Evolutionary conservation across 2,888 invertebrate species (phyloP).

Genomic region (Agrotis segetum): DNA sequence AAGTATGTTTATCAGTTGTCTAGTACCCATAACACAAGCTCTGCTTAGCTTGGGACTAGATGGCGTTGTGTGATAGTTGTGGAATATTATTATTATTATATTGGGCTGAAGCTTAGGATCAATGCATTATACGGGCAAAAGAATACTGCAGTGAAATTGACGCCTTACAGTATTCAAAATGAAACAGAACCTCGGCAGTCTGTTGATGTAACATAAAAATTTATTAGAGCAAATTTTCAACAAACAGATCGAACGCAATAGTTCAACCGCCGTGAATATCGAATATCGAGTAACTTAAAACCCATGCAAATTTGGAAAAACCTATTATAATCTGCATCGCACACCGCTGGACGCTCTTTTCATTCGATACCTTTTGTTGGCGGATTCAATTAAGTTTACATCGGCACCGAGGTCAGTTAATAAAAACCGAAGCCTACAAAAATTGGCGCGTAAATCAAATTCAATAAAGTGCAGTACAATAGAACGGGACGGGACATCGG

Average conservation of each 20-base stretch:
- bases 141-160: background rate
- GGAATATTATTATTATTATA: too few species aligned
- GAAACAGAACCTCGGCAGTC: conserved; percentile 4
- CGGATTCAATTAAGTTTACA: conserved; percentile 91
- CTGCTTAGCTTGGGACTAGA: too few species aligned
- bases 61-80: too few species aligned
- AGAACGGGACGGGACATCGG: conserved; percentile 78
- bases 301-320: conserved; percentile 89
- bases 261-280: conserved; percentile 83
- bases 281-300: conserved; percentile 87
- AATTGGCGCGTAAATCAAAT: conserved; percentile 90
- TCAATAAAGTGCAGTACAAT: conserved; percentile 89
- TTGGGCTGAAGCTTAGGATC: too few species aligned
- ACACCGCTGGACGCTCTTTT: conserved; percentile 90
- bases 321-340: conserved; percentile 90
- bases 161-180: background rate
- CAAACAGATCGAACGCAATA: conserved; percentile 77
- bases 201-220: conserved; percentile 21
- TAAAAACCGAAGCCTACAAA: conserved; percentile 90
- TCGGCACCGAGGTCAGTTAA: conserved; percentile 90
- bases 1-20: too few species aligned
- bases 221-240: conserved; percentile 61
- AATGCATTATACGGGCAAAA: background rate
- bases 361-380: conserved; percentile 89
- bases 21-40: too few species aligned